Evolutionary conservation across 2,888 invertebrate genomes (phyloP), one percentile per base, ranked within the genome.

Genomic region (Pterostichus niger): DNA sequence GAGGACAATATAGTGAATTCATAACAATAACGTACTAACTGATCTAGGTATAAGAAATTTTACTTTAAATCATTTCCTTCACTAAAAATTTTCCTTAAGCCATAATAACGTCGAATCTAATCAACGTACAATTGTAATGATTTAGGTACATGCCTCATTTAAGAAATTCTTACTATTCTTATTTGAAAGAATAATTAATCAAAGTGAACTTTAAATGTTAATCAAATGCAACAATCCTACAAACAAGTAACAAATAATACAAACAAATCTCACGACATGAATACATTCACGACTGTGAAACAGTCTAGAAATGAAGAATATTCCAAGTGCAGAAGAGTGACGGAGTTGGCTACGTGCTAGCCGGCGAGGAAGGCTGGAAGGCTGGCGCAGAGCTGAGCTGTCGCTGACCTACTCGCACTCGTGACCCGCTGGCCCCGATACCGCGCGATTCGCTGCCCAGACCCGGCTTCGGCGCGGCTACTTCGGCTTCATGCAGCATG

Each of bases 361-460:
- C 24, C 3, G 24, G 24, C 40, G 13, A 11, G 6, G 40, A 13
- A 15, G 68, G 40, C 68, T 10, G 68, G 13, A 9, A n/a, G 15
- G 40, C 13, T 44, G 44, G 44, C 44, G 68, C 40, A 17, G 68
- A 40, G 13, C 56, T 49, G 24, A 1, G 56, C 40, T 40, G 40
- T 7, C 17, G 56, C 56, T 71, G 68, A 71, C 68, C 68, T 44
- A 71, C 44, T 71, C 6, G 44, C 17, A 40, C 56, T 56, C 9
- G 17, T 71, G 68, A 71, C 68, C 68, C 24, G 68, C 17, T 71
- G 44, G 44, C 68, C 68, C 24, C 68, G 44, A 71, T 71, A 10
- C 24, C 46, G 68, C 6, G 15, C 44, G 44, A 44, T 44, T 71
- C 68, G 40, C 17, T 71, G 40, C 40, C 40, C 68, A 15, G 15